Evolutionary conservation across 92 coral and sea anemone genomes (phyloP).

Genomic region (Meandrina meandrites): DNA sequence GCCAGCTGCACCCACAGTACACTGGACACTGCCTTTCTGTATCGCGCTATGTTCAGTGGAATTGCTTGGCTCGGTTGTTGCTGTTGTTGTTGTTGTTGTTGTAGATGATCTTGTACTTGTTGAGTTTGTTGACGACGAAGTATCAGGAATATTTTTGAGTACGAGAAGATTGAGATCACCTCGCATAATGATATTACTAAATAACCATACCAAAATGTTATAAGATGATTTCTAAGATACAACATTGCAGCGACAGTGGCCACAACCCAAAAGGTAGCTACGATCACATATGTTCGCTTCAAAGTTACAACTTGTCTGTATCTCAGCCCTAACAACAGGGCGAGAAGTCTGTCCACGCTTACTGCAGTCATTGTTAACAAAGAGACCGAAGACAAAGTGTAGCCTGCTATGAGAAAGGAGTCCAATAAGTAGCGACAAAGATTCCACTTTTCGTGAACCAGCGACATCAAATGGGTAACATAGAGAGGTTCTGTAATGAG

Average conservation of each 20-base stretch:
- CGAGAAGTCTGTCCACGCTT: slow-evolving; percentile 30
- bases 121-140: not conserved
- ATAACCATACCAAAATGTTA: not conserved
- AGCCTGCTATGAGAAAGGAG: not conserved
- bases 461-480: slow-evolving; percentile 6
- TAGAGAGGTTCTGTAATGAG: not conserved
- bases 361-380: not conserved
- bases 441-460: not conserved
- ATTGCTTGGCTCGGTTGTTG: not conserved
- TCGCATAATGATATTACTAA: not conserved
- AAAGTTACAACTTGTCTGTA: slow-evolving; percentile 20
- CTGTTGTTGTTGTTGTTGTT: not conserved
- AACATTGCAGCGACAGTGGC: not conserved
- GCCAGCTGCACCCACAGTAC: not conserved
- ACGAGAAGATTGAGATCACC: not conserved
- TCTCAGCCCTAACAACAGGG: not conserved
- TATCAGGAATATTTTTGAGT: not conserved
- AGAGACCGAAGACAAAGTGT: not conserved
- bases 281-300: not conserved
- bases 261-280: not conserved
- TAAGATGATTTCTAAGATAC: not conserved
- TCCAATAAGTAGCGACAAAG: not conserved
- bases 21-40: not conserved
- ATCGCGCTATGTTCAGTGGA: not conserved
- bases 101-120: not conserved